Conservation (phyloP, 2,797 vertebrate species). For the Pangasius macronema region DNA sequence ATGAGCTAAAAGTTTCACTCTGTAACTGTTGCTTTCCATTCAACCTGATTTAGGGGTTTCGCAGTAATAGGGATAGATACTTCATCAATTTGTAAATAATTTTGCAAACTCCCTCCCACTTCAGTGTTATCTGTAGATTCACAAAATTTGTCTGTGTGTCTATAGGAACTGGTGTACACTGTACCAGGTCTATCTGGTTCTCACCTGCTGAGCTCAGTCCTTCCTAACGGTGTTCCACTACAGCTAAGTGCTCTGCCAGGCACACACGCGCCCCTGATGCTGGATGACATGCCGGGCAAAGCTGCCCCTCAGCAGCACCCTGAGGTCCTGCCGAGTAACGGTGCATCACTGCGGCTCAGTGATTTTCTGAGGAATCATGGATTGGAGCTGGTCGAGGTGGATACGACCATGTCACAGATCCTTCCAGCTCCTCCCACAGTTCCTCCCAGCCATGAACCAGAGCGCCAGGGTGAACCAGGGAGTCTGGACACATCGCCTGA, state of each 20-base stretch:
- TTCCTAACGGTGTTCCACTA: conserved; percentile 15
- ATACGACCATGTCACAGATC: conserved; percentile 35
- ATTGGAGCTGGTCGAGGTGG: conserved; percentile 51
- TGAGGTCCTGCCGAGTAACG: conserved; percentile 8
- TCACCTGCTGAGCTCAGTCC: conserved; percentile 29
- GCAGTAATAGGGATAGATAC: background rate
- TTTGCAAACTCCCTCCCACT: background rate
- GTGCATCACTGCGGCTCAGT: conserved; percentile 20
- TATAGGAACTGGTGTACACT: conserved; percentile 41
- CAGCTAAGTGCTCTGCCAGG: conserved; percentile 2
- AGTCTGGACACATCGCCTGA: conserved; percentile 37
- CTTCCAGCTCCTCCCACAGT: background rate
- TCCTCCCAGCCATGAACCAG: background rate
- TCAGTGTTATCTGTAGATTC: too few relatives aligned
- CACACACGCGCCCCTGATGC: background rate
- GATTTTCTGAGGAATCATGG: conserved; percentile 41
- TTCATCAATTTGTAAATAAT: background rate
- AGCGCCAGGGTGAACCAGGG: conserved; percentile 4
- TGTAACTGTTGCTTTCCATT: background rate
- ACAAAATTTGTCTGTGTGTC: background rate
- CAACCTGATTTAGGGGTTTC: background rate
- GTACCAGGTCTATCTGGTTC: conserved; percentile 25
- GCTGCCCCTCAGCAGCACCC: background rate
- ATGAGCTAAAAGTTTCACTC: background rate
- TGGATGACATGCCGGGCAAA: conserved; percentile 3